Conservation (phyloP, 2,113 vertebrate species). For the Eulacestoma nigropectus region DNA sequence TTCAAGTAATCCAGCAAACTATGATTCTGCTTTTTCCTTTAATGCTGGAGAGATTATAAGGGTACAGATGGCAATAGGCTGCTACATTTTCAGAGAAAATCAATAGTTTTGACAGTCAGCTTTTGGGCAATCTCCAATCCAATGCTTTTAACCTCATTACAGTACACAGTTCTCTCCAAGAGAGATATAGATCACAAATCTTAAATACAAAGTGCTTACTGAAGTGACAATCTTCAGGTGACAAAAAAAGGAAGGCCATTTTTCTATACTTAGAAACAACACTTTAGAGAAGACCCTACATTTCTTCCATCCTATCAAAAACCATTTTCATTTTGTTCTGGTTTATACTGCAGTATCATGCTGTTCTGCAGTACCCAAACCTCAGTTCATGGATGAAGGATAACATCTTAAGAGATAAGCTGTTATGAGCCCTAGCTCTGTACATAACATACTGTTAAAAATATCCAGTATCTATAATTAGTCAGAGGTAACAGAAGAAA, state of each 20-base stretch:
- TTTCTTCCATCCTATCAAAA: neutral
- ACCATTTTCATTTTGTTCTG: neutral
- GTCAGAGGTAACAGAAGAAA: neutral
- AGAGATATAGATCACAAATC: neutral
- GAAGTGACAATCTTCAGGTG: neutral
- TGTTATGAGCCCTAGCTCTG: neutral
- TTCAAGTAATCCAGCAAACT: neutral
- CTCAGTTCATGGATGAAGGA: neutral
- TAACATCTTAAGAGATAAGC: neutral
- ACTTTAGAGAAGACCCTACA: neutral
- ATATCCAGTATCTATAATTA: neutral
- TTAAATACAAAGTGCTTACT: neutral
- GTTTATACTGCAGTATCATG: neutral
- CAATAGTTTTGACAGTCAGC: neutral
- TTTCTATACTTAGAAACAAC: neutral
- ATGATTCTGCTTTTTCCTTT: neutral
- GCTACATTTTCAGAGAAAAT: neutral
- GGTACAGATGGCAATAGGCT: neutral
- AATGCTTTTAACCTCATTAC: neutral
- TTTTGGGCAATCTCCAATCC: neutral
- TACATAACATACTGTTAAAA: neutral
- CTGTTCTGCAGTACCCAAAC: neutral
- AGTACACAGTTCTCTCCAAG: neutral
- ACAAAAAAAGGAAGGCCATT: neutral
- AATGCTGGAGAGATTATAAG: neutral